Conservation (phyloP, 2,888 invertebrate genomes). For the Temnothorax rugatulus region DNA sequence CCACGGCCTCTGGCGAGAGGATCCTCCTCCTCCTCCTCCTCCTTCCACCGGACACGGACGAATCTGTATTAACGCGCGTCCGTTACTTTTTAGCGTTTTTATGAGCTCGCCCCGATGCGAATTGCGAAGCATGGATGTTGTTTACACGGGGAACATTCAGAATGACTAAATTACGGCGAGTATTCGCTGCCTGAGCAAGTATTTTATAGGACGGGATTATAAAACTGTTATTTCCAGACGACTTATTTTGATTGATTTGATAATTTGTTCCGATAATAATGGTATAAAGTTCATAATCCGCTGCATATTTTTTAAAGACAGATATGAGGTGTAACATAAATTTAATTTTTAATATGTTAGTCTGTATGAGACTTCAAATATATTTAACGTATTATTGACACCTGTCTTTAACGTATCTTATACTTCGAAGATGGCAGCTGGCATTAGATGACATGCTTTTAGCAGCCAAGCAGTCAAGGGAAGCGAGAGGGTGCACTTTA, state of each 20-base stretch:
- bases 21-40: constrained; percentile 33
- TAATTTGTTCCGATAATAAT: constrained; percentile 15
- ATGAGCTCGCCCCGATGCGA: constrained; percentile 43
- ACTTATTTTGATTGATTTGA: constrained; percentile 36
- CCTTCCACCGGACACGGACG: constrained; percentile 31
- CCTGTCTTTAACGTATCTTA: constrained; percentile 67
- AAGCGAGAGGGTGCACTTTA: constrained; percentile 68
- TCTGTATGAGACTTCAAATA: neutral
- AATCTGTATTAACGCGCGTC: constrained; percentile 54
- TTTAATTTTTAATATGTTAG: neutral
- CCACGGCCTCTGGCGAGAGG: constrained; percentile 65
- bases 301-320: neutral
- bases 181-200: constrained; percentile 29
- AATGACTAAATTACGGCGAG: constrained; percentile 50
- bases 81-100: constrained; percentile 57
- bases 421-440: constrained; percentile 73
- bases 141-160: constrained; percentile 43
- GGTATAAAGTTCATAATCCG: constrained; percentile 4
- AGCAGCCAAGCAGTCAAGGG: constrained; percentile 62
- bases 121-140: constrained; percentile 50
- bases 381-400: constrained; percentile 55
- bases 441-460: constrained; percentile 78
- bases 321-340: neutral
- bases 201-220: constrained; percentile 51
- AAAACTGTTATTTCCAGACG: constrained; percentile 40